Evolutionary conservation across 2,113 vertebrate species (phyloP).

Genomic region (Nansenia antarctica): DNA sequence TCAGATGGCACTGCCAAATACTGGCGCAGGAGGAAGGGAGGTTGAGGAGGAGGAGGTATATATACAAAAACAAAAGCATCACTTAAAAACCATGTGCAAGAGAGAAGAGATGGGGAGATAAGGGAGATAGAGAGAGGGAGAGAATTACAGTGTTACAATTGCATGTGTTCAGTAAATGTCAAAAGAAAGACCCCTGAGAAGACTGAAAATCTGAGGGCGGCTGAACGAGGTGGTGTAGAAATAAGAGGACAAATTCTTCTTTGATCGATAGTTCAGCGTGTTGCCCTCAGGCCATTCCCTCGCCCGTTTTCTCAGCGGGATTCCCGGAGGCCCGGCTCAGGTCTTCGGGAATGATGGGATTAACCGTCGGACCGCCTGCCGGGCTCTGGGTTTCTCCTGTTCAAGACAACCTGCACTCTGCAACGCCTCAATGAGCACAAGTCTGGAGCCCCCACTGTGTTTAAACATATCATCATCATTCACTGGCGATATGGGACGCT

Average conservation of each 20-base stretch:
- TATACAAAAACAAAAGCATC: neutral
- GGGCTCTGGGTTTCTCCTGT: constrained; percentile 7
- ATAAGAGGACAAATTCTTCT: constrained; percentile 1
- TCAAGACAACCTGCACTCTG: constrained; percentile 10
- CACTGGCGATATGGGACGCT: constrained; percentile 10
- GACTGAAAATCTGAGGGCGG: too few species aligned
- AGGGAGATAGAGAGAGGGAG: neutral
- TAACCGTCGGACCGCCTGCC: constrained; percentile 1
- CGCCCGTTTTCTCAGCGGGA: constrained; percentile 21
- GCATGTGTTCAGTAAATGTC: neutral
- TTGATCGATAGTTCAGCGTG: constrained; percentile 15
- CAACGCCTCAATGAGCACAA: constrained; percentile 13
- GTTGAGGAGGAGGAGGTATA: neutral
- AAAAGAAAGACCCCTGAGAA: neutral
- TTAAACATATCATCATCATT: constrained; percentile 32
- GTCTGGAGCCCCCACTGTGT: constrained; percentile 21
- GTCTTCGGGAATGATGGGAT: constrained; percentile 7
- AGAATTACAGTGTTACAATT: too few species aligned
- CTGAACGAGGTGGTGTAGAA: neutral
- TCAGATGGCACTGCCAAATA: constrained; percentile 8
- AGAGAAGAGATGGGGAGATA: neutral
- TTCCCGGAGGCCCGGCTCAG: constrained; percentile 6
- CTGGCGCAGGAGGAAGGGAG: neutral
- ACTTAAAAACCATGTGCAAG: neutral
- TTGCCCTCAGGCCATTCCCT: neutral